Evolutionary conservation across 2,797 vertebrate genomes (phyloP), one percentile per base, ranked within the genome.

Genomic region (Cyprinodon diabolis): DNA sequence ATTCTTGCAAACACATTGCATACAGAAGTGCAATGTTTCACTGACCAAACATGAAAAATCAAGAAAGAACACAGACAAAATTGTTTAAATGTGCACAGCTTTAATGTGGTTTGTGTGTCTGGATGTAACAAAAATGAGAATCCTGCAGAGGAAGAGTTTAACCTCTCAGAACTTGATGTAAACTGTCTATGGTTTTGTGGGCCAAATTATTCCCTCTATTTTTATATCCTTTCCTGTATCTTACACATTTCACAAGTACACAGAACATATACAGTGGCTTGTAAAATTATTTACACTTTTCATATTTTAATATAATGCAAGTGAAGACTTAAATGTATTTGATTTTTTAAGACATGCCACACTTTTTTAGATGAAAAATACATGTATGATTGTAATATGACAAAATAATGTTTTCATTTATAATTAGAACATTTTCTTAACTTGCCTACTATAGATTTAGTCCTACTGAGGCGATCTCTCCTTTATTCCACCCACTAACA

Each of bases 341-440:
- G 9, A 47, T 47, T 47, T 47, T 10, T 12, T 10, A 47, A 13
- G 43, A 52, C n/a, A 54, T 75, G 49, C 48, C 49, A 30, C 51
- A 66, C 51, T 74, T 66, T 51, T 70, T 65, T 76, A 57, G 71
- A 84, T 56, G 25, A 80, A 17, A 58, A 30, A 30, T 30, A 0
- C 0, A 30, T 30, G 30, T 30, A 30, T 30, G 30, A 30, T 30
- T 30, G 30, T 30, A 30, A 30, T 30, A 30, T 30, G 30, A 30
- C 30, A 30, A 30, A 30, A 30, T 30, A 30, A 30, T 30, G 30
- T 30, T 30, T 3, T 49, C 4, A 10, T 76, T 69, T 79, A 66
- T 69, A 62, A 87, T 77, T 88, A 89, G 89, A 83, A 80, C 69
- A 85, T 66, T 57, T 71, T 76, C 85, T 81, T 90, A 40, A 82